Evolutionary conservation across 2,113 vertebrate species (phyloP).

Genomic region (Epinephelus lanceolatus): DNA sequence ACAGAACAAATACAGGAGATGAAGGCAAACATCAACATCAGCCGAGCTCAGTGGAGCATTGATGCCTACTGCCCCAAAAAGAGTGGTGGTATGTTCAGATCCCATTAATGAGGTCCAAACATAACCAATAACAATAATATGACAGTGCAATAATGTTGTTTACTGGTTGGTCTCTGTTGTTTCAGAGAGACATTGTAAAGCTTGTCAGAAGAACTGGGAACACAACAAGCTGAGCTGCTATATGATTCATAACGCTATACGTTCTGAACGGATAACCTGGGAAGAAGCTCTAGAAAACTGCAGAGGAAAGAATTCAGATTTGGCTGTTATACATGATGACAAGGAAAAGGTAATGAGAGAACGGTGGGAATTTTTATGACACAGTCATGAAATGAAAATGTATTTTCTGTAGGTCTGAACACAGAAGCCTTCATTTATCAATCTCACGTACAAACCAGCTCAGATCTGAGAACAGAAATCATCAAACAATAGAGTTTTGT

Average conservation of each 20-base stretch:
- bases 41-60: constrained; percentile 35
- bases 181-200: rapidly evolving
- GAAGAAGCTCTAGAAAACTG: not conserved
- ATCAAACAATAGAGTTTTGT: too few species aligned
- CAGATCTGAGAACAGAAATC: too few species aligned
- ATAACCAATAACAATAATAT: not conserved
- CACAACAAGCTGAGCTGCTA: rapidly evolving
- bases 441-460: too few species aligned
- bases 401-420: not conserved
- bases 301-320: not conserved
- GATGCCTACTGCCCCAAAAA: constrained; percentile 37
- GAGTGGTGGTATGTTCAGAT: not conserved
- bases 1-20: not conserved
- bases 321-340: not conserved
- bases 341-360: constrained; percentile 31
- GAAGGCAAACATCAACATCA: not conserved
- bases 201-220: not conserved
- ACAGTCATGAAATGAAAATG: not conserved
- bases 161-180: not conserved
- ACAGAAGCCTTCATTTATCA: too few species aligned
- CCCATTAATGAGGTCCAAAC: not conserved
- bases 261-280: too few species aligned
- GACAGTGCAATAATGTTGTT: not conserved
- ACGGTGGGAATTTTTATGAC: not conserved
- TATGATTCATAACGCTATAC: too few species aligned